These are phyloP conservation scores for Limenitis camilla DNA, from an alignment of 2,888 invertebrate genomes.

Conservation along the genomic window DNA sequence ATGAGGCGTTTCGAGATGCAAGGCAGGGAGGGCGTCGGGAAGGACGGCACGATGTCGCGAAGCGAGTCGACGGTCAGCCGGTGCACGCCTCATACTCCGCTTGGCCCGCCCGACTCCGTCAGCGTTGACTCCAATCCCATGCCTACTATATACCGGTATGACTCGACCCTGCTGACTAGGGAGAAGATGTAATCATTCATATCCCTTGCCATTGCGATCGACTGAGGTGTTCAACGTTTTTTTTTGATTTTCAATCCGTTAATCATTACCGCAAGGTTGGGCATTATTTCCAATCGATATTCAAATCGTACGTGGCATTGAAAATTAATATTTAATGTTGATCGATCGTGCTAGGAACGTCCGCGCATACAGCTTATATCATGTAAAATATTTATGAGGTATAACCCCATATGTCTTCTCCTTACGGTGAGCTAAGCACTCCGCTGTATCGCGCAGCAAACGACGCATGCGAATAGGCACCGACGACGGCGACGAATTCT, in stretches of 20 bases:
- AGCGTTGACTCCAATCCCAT: conserved; percentile 91
- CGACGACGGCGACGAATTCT: conserved; percentile 31
- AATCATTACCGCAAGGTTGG: no score
- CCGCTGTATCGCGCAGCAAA: conserved; percentile 64
- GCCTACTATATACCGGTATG: conserved; percentile 91
- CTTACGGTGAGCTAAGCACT: conserved; percentile 54
- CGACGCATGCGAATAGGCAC: conserved; percentile 69
- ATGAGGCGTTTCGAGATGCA: conserved; percentile 65
- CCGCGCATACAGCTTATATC: conserved; percentile 5
- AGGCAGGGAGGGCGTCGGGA: conserved; percentile 50
- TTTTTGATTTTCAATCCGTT: no score
- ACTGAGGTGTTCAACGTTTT: neutral
- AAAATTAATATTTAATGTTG: conserved; percentile 10
- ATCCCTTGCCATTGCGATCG: neutral
- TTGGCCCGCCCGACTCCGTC: conserved; percentile 80
- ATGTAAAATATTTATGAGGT: conserved; percentile 22
- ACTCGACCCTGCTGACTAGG: conserved; percentile 35
- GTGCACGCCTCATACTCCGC: conserved; percentile 67
- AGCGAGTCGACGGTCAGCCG: conserved; percentile 81
- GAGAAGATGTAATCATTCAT: conserved; percentile 43
- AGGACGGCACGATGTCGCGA: conserved; percentile 77
- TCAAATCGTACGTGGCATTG: neutral
- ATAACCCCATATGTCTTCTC: conserved; percentile 44
- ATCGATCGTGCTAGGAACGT: conserved; percentile 27
- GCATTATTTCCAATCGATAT: no score